Evolutionary conservation across 1,140 invertebrate species (phyloP), one percentile per base, ranked within the genome.

Genomic region (Ips typographus): DNA sequence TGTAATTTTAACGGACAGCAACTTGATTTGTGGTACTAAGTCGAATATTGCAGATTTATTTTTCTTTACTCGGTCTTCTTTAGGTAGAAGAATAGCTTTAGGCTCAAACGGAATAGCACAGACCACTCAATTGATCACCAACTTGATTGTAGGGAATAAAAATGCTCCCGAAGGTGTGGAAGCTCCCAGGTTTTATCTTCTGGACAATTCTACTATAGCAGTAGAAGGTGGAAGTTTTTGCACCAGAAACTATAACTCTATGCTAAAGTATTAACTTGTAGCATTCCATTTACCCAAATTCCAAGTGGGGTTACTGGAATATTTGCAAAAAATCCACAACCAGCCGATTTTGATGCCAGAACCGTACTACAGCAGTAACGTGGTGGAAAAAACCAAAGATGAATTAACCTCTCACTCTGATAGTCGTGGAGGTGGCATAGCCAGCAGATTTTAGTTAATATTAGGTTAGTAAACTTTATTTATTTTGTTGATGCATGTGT

Each of bases 401-500:
- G 78, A 77, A 59, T 78, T 87, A 2, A 77, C 80, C 58, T 86
- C 85, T 8, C 86, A 89, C 77, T 86, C 88, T 1, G 88, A 89
- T 75, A 88, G 86, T 74, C 80, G 87, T 76, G 87, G 86, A 52
- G 86, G 85, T 40, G 88, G 87, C 37, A 81, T 87, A 68, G 84
- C 87, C 40, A 87, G 84, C 56, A 83, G 87, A 72, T 89, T 87
- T 80, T 86, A 37, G 37, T 36, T 1, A 6, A 2, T 55, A 49
- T 49, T 49, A 22, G 22, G 22, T 22, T 22, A 22, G 22, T 22
- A 22, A 22, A 22, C 22, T 22, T 22, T 22, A 22, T 22, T 22
- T 22, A 22, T 22, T 22, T 22, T 22, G 22, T 22, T 22, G 22
- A 22, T 22, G 22, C 22, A 22, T 22, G 22, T 22, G 22, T 22